Evolutionary conservation across 2,888 invertebrate genomes (phyloP), one percentile per base, ranked within the genome.

Genomic region (Rotaria macrura): DNA sequence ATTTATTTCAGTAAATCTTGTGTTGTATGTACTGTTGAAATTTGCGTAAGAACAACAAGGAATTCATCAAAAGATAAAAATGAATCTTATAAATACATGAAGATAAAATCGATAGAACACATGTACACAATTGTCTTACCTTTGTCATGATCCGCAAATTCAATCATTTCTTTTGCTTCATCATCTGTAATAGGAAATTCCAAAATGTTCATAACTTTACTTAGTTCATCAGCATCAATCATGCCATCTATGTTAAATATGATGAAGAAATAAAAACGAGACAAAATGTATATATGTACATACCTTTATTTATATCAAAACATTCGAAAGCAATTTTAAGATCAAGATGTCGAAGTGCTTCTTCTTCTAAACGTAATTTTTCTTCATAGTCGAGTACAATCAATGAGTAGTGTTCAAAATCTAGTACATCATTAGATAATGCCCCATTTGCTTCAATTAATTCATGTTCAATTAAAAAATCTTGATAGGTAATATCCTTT

Each of bases 221-320:
- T 25, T 43, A 79, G 38, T n/a, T 79, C 79, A 43, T 79, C n/a
- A 2, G 43, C 79, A 79, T 79, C 79, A 43, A 79, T 43, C 40
- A 43, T 43, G 10, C 79, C 79, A 40, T 79, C 79, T 79, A 79
- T 29, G 34, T 54, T 2, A 9, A 54, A 25, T 25, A 54, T 7
- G 17, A 54, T 54, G 6, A 6, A 54, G 23, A 3, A 5, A 25
- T 7, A 34, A 65, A 34, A 65, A 34, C 12, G 14, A 12, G 47
- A 3, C 29, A 34, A 10, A 29, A 49, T 9, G n/a, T n/a, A 6
- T 9, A 23, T 29, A 29, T 57, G 9, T 3, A 34, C 34, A 34
- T 79, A 79, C 79, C 79, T 79, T 79, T 79, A 17, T 79, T 79
- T 14, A 79, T 14, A 40, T 79, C 79, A 79, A 79, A 79, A 79